Evolutionary conservation across 2,888 invertebrate genomes (phyloP).

Genomic region (Apamea sordens): DNA sequence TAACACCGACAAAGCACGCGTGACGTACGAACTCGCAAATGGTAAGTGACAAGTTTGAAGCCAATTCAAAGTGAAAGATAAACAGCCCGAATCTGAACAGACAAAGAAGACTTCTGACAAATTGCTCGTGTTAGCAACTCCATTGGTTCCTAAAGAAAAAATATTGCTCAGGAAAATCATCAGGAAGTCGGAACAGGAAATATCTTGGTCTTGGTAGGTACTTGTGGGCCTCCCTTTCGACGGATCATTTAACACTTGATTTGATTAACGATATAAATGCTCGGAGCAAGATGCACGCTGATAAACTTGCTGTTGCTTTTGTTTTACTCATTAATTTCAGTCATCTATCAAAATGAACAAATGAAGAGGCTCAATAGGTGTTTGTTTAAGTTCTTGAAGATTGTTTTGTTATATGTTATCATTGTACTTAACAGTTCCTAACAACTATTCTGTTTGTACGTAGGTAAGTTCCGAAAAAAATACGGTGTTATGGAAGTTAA

Average conservation of each 20-base stretch:
- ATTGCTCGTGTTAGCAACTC: slow-evolving; percentile 83
- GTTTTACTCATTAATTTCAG: slow-evolving; percentile 31
- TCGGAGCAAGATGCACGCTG: slow-evolving; percentile 62
- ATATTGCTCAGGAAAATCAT: slow-evolving; percentile 81
- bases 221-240: slow-evolving; percentile 72
- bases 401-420: background rate
- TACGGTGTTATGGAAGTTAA: background rate
- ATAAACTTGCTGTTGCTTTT: slow-evolving; percentile 39
- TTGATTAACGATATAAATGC: slow-evolving; percentile 81
- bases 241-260: slow-evolving; percentile 84
- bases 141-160: slow-evolving; percentile 84
- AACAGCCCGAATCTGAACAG: slow-evolving; percentile 76
- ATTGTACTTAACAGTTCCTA: too few relatives aligned
- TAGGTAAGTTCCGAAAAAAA: background rate
- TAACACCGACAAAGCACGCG: slow-evolving; percentile 21
- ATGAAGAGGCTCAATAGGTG: slow-evolving; percentile 3
- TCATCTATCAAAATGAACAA: slow-evolving; percentile 40
- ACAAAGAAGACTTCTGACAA: slow-evolving; percentile 83
- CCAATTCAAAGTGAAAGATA: slow-evolving; percentile 73
- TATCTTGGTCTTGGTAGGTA: slow-evolving; percentile 78
- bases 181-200: slow-evolving; percentile 76
- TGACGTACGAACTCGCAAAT: slow-evolving; percentile 56
- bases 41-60: slow-evolving; percentile 63
- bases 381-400: background rate
- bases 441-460: too few relatives aligned